Percentiles rank a stretch among this genome's conserved stretches.
Conservation (phyloP, 2,888 invertebrate species). For the Chloromyia formosa region DNA sequence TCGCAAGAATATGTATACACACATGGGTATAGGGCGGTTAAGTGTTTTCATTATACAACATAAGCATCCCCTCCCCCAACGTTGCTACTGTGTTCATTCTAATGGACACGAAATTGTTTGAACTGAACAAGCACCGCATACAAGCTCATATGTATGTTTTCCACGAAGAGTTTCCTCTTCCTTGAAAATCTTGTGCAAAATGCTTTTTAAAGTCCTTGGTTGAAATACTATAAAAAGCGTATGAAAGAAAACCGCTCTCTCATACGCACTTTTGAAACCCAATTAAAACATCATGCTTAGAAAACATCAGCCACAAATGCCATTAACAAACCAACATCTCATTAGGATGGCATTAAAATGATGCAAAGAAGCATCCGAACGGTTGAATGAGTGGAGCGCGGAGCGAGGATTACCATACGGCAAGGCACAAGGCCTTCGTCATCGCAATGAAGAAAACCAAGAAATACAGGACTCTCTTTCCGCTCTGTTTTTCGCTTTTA, state of each 20-base stretch:
- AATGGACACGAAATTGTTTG: not conserved
- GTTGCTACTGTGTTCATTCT: no score
- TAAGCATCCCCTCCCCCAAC: not conserved
- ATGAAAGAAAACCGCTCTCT: not conserved
- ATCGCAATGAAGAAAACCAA: not conserved
- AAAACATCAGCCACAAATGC: slow-evolving; percentile 12
- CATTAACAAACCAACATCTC: slow-evolving; percentile 26
- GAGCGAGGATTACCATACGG: no score
- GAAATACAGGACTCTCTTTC: no score
- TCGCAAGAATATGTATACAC: not conserved
- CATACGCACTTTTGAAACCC: slow-evolving; percentile 19
- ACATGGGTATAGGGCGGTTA: not conserved
- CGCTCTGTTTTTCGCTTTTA: not conserved
- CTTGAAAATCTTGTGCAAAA: not conserved
- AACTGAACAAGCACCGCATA: not conserved
- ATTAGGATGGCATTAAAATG: slow-evolving; percentile 2
- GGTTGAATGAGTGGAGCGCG: not conserved
- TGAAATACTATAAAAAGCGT: not conserved
- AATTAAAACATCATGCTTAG: slow-evolving; percentile 20
- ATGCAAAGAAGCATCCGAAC: no score
- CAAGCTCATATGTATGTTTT: no score
- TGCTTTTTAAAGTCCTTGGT: not conserved
- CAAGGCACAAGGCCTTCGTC: not conserved
- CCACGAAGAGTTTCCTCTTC: no score
- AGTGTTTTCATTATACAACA: not conserved